A percentile compares a stretch with the other conserved stretches of the same genome.
These are phyloP conservation scores for Psettodes erumei DNA, from an alignment of 2,113 vertebrate species.

Conservation along the genomic window DNA sequence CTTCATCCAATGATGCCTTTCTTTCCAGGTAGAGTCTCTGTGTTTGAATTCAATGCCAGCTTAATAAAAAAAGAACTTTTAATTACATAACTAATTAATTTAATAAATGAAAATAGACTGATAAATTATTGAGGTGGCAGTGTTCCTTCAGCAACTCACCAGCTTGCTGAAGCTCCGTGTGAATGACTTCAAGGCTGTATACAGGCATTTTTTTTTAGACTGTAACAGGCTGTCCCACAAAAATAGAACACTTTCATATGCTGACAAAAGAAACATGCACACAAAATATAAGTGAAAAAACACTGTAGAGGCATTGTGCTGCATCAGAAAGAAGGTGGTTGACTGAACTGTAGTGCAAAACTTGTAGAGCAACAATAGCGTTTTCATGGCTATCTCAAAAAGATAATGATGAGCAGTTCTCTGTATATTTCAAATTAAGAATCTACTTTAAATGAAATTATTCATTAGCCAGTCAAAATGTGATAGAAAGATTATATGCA, in stretches of 20 bases:
- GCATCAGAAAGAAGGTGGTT: constrained; percentile 26
- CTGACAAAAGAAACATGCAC: constrained; percentile 46
- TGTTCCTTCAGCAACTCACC: constrained; percentile 65
- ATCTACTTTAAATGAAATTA: constrained; percentile 76
- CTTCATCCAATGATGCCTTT: constrained; percentile 69
- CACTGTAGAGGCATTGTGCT: constrained; percentile 21
- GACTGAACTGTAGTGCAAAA: constrained; percentile 52
- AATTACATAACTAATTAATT: constrained; percentile 83
- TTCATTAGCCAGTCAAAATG: constrained; percentile 76
- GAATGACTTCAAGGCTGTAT: constrained; percentile 65
- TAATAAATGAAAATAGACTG: constrained; percentile 75
- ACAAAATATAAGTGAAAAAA: constrained; percentile 19
- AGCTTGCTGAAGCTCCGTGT: constrained; percentile 44
- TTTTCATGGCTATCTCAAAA: constrained; percentile 36
- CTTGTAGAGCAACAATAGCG: constrained; percentile 52
- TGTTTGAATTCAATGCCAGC: constrained; percentile 75
- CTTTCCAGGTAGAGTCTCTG: constrained; percentile 61
- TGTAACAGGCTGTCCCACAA: constrained; percentile 55
- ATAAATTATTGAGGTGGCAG: constrained; percentile 74
- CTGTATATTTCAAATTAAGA: constrained; percentile 72
- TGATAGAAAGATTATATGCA: constrained; percentile 66
- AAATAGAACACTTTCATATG: constrained; percentile 70
- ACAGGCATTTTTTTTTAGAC: constrained; percentile 43
- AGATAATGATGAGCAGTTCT: constrained; percentile 56
- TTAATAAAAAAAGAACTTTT: constrained; percentile 85